Evolutionary conservation across 1,140 invertebrate species (phyloP), one percentile per base, ranked within the genome.

Genomic region (Chelonus insularis): DNA sequence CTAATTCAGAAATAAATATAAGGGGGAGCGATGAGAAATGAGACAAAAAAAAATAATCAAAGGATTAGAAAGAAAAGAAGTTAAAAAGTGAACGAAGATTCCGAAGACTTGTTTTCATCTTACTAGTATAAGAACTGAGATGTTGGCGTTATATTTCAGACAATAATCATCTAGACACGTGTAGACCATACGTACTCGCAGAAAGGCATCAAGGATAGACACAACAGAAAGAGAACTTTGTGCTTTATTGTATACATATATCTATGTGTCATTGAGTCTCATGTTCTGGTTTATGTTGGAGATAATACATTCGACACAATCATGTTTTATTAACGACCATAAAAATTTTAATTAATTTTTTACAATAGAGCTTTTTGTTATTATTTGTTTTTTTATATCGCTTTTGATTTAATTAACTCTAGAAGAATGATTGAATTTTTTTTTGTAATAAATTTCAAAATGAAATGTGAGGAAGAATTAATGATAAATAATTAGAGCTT

Each of bases 151-250:
- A 57, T 72, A 69, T 71, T 71, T 74, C 67, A 74, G 71, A 77
- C 74, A 76, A 77, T 75, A 75, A 76, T 75, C 74, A 77, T 75
- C 72, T 70, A 72, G 67, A 72, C 75, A 77, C 68, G 73, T 77
- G 75, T 72, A 73, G 68, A 48, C 75, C 75, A 76, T 77, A 76
- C 74, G 74, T 65, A 65, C 65, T 39, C 45, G 48, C 20, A 16
- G 57, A 66, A 37, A 50, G 55, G 60, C 48, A 63, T 58, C 57
- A 32, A 63, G 69, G 72, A 60, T 63, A 67, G 65, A 61, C 61
- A 58, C 45, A 63, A 58, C 62, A 66, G 57, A 51, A 45, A 52
- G 21, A 39, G 23, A 14, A 47, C 36, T 20, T 20, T 32, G 21
- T 1, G n/a, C n/a, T n/a, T 12, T 50, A 11, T 50, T 21, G 21